Evolutionary conservation across 2,888 invertebrate genomes (phyloP).

Genomic region (Magallana nippona): DNA sequence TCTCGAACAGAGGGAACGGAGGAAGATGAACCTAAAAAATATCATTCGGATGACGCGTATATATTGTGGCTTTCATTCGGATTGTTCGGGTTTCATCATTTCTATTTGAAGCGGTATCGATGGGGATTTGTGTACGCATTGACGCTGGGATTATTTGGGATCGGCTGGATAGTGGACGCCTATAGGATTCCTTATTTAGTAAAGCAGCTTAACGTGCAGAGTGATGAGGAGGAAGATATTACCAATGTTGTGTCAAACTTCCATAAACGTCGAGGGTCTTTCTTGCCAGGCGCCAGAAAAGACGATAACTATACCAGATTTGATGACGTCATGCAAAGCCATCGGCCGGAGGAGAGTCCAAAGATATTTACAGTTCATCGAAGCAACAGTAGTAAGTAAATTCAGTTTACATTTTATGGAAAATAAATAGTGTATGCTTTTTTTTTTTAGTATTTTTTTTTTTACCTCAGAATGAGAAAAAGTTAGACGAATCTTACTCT

Average conservation of each 20-base stretch:
- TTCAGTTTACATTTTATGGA: too few relatives aligned
- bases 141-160: constrained; percentile 64
- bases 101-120: constrained; percentile 58
- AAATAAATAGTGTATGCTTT: too few relatives aligned
- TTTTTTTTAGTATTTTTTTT: too few relatives aligned
- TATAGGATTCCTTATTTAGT: constrained; percentile 64
- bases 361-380: constrained; percentile 6
- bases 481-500: too few relatives aligned
- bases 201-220: constrained; percentile 36
- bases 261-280: background rate
- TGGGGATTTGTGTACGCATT: constrained; percentile 65
- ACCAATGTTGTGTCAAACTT: constrained; percentile 27
- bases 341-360: constrained; percentile 7
- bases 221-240: constrained; percentile 16
- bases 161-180: constrained; percentile 67
- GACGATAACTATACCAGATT: constrained; percentile 9
- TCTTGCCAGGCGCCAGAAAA: background rate
- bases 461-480: too few relatives aligned
- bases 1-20: constrained; percentile 55
- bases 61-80: constrained; percentile 61
- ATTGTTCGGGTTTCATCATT: constrained; percentile 59
- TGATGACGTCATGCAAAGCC: constrained; percentile 37
- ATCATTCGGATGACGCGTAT: constrained; percentile 63
- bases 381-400: background rate
- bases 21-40: constrained; percentile 26